Evolutionary conservation across 1,140 invertebrate species (phyloP), one percentile per base, ranked within the genome.

Genomic region (Piezodorus guildinii): DNA sequence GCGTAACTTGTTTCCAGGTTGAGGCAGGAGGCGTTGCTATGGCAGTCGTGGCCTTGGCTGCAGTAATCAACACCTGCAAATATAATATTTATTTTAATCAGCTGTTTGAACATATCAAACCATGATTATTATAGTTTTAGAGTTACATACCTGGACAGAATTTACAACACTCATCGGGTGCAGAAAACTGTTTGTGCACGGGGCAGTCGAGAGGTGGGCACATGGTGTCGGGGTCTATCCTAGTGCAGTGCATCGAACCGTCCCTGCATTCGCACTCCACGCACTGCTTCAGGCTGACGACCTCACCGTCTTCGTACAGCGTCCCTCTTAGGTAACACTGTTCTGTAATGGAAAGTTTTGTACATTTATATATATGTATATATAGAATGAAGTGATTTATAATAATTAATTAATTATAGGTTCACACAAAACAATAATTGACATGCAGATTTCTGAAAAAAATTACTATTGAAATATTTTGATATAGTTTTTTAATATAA

Each of bases 141-240:
- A 23, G 4, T 25, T 52, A 65, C 70, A 71, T 80, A 92, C 90
- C 90, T 79, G 84, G 85, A 76, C 91, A 95, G 72, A 91, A 89
- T 74, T 90, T 90, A 77, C 91, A 95, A 75, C 91, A 95, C 73
- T 93, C 85, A 60, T 85, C 88, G 25, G 85, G 83, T 45, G 90
- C 85, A 68, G 82, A 82, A 69, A 93, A 84, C 74, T 90, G 87
- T 71, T 91, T 81, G 45, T 81, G 79, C 23, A 79, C 75, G 60
- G 86, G 83, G 79, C 91, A 95, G n/a, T 84, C 80, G 63, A 94
- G 77, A 67, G 80, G 76, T 25, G 91, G 90, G 77, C 91, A 95
- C 61, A 79, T 81, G 10, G 78, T 83, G 67, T 86, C 80, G 4
- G 85, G 85, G 71, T 90, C 82, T 56, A 86, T 81, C 66, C 81